Percentiles rank a stretch among this genome's conserved stretches.
These are phyloP conservation scores for Thecophora atra DNA, from an alignment of 2,888 invertebrate genomes.

Conservation along the genomic window DNA sequence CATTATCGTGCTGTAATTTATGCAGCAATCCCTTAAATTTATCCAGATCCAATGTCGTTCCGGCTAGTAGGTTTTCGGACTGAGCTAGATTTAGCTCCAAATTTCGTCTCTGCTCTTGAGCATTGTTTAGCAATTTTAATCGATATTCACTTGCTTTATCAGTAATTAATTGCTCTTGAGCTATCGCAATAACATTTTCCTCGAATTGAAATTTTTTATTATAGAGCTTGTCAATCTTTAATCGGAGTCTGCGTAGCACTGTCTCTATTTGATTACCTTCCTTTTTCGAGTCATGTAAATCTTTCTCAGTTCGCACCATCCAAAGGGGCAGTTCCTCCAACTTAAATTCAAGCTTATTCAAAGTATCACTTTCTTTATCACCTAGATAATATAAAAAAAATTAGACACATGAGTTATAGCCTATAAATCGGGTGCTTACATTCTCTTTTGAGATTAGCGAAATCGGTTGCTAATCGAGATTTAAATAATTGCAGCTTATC, in stretches of 20 bases:
- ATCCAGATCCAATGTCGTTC: conserved; percentile 65
- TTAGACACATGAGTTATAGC: conserved; percentile 7
- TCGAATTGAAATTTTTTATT: conserved; percentile 72
- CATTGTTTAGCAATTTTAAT: conserved; percentile 65
- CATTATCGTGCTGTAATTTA: conserved; percentile 53
- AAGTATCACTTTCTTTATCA: conserved; percentile 69
- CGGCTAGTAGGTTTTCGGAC: conserved; percentile 70
- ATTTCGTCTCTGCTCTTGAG: conserved; percentile 66
- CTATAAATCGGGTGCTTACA: conserved; percentile 49
- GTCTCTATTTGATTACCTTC: conserved; percentile 61
- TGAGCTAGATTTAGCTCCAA: conserved; percentile 62
- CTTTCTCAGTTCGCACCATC: conserved; percentile 72
- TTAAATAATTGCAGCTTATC: conserved; percentile 72
- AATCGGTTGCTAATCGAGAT: conserved; percentile 70
- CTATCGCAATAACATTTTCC: conserved; percentile 71
- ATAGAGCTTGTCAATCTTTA: conserved; percentile 68
- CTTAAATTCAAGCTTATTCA: conserved; percentile 68
- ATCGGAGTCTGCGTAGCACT: conserved; percentile 59
- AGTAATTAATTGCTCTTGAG: conserved; percentile 75
- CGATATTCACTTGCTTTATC: conserved; percentile 73
- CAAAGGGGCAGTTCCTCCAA: conserved; percentile 70
- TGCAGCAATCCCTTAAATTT: conserved; percentile 57
- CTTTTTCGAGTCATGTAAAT: conserved; percentile 69
- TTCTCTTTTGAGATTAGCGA: conserved; percentile 56
- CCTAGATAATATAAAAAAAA: conserved; percentile 55